Base-by-base conservation (phyloP, 2,113 vertebrate genomes). In the Barbus barbus region DNA sequence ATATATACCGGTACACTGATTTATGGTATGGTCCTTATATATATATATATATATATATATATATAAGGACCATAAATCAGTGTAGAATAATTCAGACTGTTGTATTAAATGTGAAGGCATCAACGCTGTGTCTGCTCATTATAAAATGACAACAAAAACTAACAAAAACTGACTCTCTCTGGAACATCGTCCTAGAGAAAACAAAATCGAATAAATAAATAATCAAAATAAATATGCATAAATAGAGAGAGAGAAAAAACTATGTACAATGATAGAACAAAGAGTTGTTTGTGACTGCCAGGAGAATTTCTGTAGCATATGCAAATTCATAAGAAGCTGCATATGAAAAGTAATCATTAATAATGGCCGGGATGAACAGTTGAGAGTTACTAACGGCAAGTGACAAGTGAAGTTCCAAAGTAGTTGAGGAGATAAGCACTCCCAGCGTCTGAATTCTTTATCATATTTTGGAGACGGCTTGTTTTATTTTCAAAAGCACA, bases 31-130 rank as follows among this genome's bases (percentile, higher is more conserved):
- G n/a, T n/a, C n/a, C n/a, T n/a, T n/a, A n/a, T n/a, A n/a, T n/a
- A n/a, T n/a, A n/a, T n/a, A n/a, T n/a, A n/a, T n/a, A n/a, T n/a
- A n/a, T n/a, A n/a, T n/a, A n/a, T n/a, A n/a, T n/a, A n/a, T n/a
- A n/a, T n/a, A n/a, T n/a, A 72, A 67, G 12, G 16, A 61, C 51
- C 72, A 85, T 83, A 86, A 88, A 88, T 89, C 77, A 89, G 65
- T 44, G 38, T 38, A 48, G 5, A 86, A 78, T 87, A 73, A 89
- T 80, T 79, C 86, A 51, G 46, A 80, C 20, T 26, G 51, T 53
- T 84, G 77, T 84, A 79, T 67, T 80, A 85, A 73, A 65, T 28
- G 73, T 41, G 73, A 81, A 86, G 67, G 31, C 80, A 63, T 78
- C 36, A 31, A 60, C 48, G 7, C 24, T 77, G 41, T 73, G n/a